Evolutionary conservation across 2,797 vertebrate genomes (phyloP), one percentile per base, ranked within the genome.

Genomic region (Acomys russatus): DNA sequence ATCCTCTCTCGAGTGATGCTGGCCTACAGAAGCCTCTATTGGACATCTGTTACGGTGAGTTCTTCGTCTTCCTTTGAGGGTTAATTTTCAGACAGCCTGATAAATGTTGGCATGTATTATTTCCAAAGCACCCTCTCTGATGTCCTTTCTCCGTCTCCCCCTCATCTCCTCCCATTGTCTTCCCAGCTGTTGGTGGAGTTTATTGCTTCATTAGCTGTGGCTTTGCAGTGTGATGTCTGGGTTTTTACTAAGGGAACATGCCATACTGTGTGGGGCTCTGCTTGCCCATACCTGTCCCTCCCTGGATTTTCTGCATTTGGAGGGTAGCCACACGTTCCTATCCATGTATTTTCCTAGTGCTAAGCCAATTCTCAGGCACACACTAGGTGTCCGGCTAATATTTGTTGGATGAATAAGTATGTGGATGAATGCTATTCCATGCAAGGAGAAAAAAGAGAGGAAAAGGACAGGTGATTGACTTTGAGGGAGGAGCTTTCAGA

Each of bases 171-270:
- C 61, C 87, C 66, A 10, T 49, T 6, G 12, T 66, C 63, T 94
- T 80, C 61, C 44, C 68, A 71, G 63, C 70, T 86, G 38, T 63
- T 86, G 68, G 17, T 22, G 30, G 35, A 94, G 33, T 25, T 92
- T 61, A 64, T 38, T 93, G 33, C 44, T 76, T 91, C 28, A 4
- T 28, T 71, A 64, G 44, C 70, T 84, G 38, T 28, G 63, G 70
- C 82, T 94, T 87, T 68, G 68, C 33, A 86, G 56, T 59, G 9
- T 14, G 17, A 5, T 86, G 15, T 79, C 51, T 83, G 44, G 44
- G 4, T 83, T 95, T 89, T 70, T 22, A 82, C 33, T 49, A 25
- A 83, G 63, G 70, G 54, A 80, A 78, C 85, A 94, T n/a, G 86
- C 56, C 68, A 68, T 5, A 15, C 87, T 73, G 22, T 14, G 44